Evolutionary conservation across 2,113 vertebrate species (phyloP), one percentile per base, ranked within the genome.

Genomic region (Poeciliopsis prolifica): DNA sequence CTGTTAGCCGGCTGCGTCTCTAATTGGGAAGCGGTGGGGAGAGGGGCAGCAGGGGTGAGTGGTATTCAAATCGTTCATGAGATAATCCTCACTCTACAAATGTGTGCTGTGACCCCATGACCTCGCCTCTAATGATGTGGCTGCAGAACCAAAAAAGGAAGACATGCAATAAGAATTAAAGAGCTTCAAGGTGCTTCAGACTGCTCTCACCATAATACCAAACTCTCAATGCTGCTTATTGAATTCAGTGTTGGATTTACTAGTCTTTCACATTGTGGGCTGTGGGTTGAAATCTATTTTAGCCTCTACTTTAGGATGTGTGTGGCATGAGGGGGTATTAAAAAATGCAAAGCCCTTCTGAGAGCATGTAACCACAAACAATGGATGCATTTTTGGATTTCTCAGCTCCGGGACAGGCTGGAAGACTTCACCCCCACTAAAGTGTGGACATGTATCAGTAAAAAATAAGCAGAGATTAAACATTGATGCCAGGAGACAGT

Each of bases 21-120:
- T 93, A 93, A 94, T 92, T 92, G 89, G 90, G 78, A 77, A 84
- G 81, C 66, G 40, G 81, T 79, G 81, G 78, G 78, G 85, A 81
- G 75, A 71, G 78, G 91, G 83, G 72, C 11, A 70, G 87, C 75
- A 78, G 84, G 82, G 87, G 86, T 85, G 83, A 89, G 80, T 62
- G 87, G 66, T 86, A 91, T 92, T 92, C 86, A 93, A 92, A 93
- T 88, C 68, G 70, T 76, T 86, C 86, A 85, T 91, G 91, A 89
- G 88, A 80, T 92, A 94, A 93, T 92, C 89, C 92, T 85, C 87
- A 76, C 87, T 91, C 82, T 89, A 88, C 92, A 92, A 93, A 94
- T 92, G 87, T 83, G 87, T 83, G 86, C 72, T 78, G 73, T 88
- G 92, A 92, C 89, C 92, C 67, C 33, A 29, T 81, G 85, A 82